Evolutionary conservation across 2,797 vertebrate genomes (phyloP), one percentile per base, ranked within the genome.

Genomic region (Acestrorhynchus altus): DNA sequence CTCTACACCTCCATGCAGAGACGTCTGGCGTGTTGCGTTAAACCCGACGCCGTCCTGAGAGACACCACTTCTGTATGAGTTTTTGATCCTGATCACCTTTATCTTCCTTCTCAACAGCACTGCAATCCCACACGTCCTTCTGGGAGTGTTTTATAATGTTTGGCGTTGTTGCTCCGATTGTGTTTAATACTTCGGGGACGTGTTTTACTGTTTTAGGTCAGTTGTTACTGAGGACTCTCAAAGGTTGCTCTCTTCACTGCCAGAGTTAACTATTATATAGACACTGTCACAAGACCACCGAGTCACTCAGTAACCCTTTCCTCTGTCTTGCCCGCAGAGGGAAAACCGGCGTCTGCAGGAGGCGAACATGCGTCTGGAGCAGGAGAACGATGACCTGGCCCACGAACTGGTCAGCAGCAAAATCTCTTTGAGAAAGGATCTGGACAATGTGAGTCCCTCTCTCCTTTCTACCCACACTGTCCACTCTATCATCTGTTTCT

Each of bases 401-500:
- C 98, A 99, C 0, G 98, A 99, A 78, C 92, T 99, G 72, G 98
- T 99, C 85, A 98, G 98, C 92, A 99, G 98, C 92, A 99, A 99
- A 94, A 99, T 99, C 4, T 96, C 98, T 0, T 93, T 99, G 66
- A 91, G 98, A 15, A 99, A 98, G 88, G 98, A 99, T 90, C 86
- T 99, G 57, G 98, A 99, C 91, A 98, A 98, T 0, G 98, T 99
- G 91, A 97, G 97, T 78, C 28, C 51, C 24, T 51, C 20, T 57
- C 1, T 1, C 10, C 4, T 26, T 8, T 57, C 57, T 49, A 44
- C n/a, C n/a, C n/a, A n/a, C n/a, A n/a, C n/a, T n/a, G n/a, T 44
- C 13, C 13, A 39, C 49, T 59, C 12, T 15, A 44, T 42, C 0
- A 10, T 44, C 1, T 77, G n/a, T 24, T 18, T 10, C 15, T 20